phyloP scores from a whole-genome alignment of 2,797 vertebrate species.

The Borostomias antarcticus region DNA sequence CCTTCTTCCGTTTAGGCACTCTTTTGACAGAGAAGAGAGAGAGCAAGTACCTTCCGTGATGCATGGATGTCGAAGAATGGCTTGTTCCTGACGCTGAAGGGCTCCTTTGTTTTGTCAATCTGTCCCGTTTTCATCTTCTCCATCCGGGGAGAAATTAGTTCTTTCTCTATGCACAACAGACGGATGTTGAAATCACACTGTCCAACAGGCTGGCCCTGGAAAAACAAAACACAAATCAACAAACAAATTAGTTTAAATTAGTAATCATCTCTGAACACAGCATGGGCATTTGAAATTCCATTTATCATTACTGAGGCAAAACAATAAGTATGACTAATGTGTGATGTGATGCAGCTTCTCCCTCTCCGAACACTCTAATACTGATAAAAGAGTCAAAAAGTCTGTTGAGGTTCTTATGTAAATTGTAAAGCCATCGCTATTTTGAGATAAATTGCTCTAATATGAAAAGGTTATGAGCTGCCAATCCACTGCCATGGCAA shows the following conservation, averaged over 20 bases:
- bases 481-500: constrained; percentile 37
- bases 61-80: constrained; percentile 93
- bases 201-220: constrained; percentile 95
- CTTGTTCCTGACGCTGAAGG: constrained; percentile 93
- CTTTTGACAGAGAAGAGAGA: too few species aligned
- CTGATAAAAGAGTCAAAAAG: too few species aligned
- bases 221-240: too few species aligned
- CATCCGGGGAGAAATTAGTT: constrained; percentile 92
- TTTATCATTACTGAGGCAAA: background rate
- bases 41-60: constrained; percentile 87
- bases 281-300: background rate
- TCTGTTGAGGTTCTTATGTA: too few species aligned
- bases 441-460: background rate
- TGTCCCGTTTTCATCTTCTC: constrained; percentile 96
- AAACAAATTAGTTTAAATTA: too few species aligned
- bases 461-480: constrained; percentile 15
- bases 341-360: too few species aligned
- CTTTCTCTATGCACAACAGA: constrained; percentile 93
- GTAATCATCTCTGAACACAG: constrained; percentile 1
- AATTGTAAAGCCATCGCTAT: too few species aligned
- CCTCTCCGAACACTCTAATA: too few species aligned
- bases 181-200: constrained; percentile 94
- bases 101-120: constrained; percentile 95
- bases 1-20: too few species aligned
- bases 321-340: too few species aligned